Evolutionary conservation across 2,888 invertebrate genomes (phyloP).

Genomic region (Rhamphomyia laevipes): DNA sequence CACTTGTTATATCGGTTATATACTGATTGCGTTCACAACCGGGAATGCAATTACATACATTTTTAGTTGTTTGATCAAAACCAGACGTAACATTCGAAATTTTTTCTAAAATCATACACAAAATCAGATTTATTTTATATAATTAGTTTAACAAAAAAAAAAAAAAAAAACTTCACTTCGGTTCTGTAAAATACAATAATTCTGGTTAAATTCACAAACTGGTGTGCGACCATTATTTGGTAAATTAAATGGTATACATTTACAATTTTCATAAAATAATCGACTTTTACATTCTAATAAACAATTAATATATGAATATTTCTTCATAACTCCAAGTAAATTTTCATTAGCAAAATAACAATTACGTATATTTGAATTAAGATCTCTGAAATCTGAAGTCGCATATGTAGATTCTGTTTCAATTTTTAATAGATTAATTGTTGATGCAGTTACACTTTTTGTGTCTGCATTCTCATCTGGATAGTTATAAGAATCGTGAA

Average conservation of each 20-base stretch:
- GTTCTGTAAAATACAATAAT: conserved; percentile 25
- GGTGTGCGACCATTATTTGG: conserved; percentile 33
- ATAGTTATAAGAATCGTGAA: conserved; percentile 52
- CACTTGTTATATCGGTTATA: conserved; percentile 51
- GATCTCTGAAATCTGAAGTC: conserved; percentile 41
- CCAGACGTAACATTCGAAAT: too few species aligned
- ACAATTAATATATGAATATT: conserved; percentile 56
- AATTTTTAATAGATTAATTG: conserved; percentile 49
- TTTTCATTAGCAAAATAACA: conserved; percentile 50
- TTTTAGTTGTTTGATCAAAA: neutral
- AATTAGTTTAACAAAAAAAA: too few species aligned
- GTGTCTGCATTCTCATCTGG: conserved; percentile 51
- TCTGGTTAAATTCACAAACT: conserved; percentile 23
- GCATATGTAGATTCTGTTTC: conserved; percentile 52
- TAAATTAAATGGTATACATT: conserved; percentile 49
- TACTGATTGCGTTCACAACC: conserved; percentile 53
- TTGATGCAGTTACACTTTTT: conserved; percentile 44
- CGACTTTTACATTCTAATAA: conserved; percentile 45
- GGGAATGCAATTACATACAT: conserved; percentile 44
- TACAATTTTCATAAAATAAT: conserved; percentile 40
- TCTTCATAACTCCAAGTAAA: conserved; percentile 27
- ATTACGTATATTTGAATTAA: conserved; percentile 40
- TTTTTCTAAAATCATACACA: too few species aligned
- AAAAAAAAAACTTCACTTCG: conserved; percentile 19
- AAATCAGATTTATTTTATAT: too few species aligned